Percentiles rank a stretch among this genome's conserved stretches.
Evolutionary conservation across 1,140 invertebrate species (phyloP).

Genomic region (Choristoneura fumiferana): DNA sequence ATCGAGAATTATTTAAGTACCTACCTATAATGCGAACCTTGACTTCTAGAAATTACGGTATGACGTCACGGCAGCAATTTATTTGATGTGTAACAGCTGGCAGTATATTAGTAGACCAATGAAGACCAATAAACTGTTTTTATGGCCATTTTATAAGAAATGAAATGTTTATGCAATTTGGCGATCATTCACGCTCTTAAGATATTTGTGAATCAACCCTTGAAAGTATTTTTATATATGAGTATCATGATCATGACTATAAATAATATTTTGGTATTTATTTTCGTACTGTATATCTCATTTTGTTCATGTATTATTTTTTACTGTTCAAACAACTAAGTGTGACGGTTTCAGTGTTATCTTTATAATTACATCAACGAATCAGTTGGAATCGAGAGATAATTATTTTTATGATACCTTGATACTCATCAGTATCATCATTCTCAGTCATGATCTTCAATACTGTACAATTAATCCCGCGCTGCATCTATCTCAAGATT

Average conservation of each 20-base stretch:
- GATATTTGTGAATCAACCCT: no score
- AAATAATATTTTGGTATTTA: no score
- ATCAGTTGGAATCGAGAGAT: neutral
- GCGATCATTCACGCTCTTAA: conserved; percentile 2
- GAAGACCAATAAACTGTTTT: neutral
- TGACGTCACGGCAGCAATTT: conserved; percentile 6
- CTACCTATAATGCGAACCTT: neutral
- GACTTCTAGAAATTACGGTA: neutral
- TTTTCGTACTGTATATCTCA: no score
- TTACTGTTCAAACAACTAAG: no score
- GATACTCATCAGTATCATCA: neutral
- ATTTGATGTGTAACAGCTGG: conserved; percentile 12
- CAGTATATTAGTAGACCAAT: neutral
- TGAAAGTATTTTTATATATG: no score
- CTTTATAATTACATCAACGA: neutral
- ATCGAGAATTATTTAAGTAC: neutral
- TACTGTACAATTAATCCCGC: neutral
- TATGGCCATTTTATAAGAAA: neutral
- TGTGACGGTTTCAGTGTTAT: neutral
- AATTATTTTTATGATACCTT: conserved; percentile 7
- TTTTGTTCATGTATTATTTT: no score
- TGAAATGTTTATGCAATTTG: conserved; percentile 11
- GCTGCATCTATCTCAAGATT: neutral
- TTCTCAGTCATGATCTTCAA: neutral
- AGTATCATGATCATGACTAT: no score